Base-by-base conservation (phyloP, 2,888 invertebrate species). In the Acrobasis consociella region DNA sequence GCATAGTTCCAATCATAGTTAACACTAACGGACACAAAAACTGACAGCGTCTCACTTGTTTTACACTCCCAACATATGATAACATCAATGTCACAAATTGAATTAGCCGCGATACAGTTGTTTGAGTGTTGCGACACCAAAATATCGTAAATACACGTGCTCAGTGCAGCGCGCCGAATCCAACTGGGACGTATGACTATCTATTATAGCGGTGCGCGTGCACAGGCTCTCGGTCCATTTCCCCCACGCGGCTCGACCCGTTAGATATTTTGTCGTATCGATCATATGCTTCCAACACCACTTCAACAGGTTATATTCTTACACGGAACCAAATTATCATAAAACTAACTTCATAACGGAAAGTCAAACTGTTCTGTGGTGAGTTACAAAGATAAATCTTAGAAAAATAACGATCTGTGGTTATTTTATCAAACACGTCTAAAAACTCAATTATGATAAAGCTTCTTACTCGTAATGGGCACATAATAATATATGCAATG, bases 231-330 rank as follows among this genome's bases (percentile, higher is more conserved):
- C 89, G 86, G 87, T 85, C 89, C 91, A 91, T 89, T 92, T 91
- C 91, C 91, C 91, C 91, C 91, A 91, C 91, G 90, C 91, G 82
- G 79, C 84, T 81, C 83, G 84, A 85, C 81, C 88, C 89, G 89
- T 89, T 91, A 90, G 88, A 89, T 79, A 78, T 80, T 68, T 82
- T 81, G 78, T 80, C 78, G 78, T 83, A 78, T 85, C 80, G 77
- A 80, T 77, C 78, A 69, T 74, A 73, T 78, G 70, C 78, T 80
- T 78, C 72, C 74, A 69, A 77, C 73, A 74, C 73, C 76, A 62
- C 62, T 63, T 66, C 60, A 65, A 67, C 66, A 60, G 65, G 64
- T 66, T 66, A 58, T 51, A 60, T 49, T 49, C 52, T 49, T 58
- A 58, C 51, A 58, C 42, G 39, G 15, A 55, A 51, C 13, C 46